Base-by-base conservation (phyloP, 2,888 invertebrate species). In the Cryptus armator region DNA sequence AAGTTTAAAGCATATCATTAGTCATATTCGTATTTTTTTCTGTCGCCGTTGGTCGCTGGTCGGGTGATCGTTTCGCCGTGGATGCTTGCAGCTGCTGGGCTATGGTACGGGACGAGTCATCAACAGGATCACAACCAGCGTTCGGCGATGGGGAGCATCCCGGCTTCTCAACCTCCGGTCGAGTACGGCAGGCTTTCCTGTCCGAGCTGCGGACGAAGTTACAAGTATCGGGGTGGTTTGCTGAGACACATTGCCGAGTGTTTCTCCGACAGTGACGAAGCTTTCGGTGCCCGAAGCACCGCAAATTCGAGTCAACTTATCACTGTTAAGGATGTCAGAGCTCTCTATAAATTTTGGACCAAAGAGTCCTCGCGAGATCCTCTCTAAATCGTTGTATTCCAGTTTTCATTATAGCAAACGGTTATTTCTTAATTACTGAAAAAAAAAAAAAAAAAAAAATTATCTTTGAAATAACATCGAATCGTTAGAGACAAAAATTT, bases 151-250 rank as follows among this genome's bases (percentile, higher is more conserved):
- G 82, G 84, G 83, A 81, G 81, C 86, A 84, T 87, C 72, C 88
- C 86, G 70, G 66, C 66, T 24, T 80, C 86, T 59, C 91, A 90
- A 88, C 91, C 90, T 64, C 90, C 91, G 91, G 89, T 91, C 70
- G 91, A 91, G 89, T 92, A 92, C 89, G 90, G 91, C 76, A 89
- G 93, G 87, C 91, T 93, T 32, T 88, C 90, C 87, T 94, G 94
- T 87, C 93, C 93, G n/a, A 91, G 91, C 86, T 94, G 94, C 87
- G 92, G 93, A 72, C 92, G 93, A 86, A 93, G 91, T 89, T 94
- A 93, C 92, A 93, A 94, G 89, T 93, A 94, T 90, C 92, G 94
- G 62, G 93, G 94, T 72, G 94, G 94, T 87, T 88, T 94, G 81
- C 90, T 92, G 68, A 89, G 93, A 85, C 94, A 94, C 91, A 88